Evolutionary conservation across 2,113 vertebrate species (phyloP), one percentile per base, ranked within the genome.

Genomic region (Ranitomeya imitator): DNA sequence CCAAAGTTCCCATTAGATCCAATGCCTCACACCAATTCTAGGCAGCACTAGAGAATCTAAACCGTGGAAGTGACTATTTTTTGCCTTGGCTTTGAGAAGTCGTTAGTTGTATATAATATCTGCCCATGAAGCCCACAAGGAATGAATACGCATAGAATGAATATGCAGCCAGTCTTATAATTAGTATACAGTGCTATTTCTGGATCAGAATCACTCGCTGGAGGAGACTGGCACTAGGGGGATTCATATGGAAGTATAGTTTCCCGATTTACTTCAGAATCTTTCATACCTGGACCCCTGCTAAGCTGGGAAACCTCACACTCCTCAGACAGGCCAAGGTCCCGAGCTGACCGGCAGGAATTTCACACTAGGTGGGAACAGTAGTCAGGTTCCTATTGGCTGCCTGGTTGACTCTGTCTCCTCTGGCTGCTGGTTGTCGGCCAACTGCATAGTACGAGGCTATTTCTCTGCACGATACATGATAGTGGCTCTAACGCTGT

Each of bases 361-460:
- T 83, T 67, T 83, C 81, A 83, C 81, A 83, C 61, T 69, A 83
- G 81, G 81, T 37, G 81, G 81, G 81, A 54, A 23, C 81, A 69
- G 61, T 83, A 19, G 81, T n/a, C 37, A 21, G 31, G 21, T 26
- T 69, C 81, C 61, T 16, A 83, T 83, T 83, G 81, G 81, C 37
- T 67, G 37, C 37, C 21, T 8, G 18, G 16, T 76, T 15, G 61
- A 83, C 61, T 83, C 55, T 7, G n/a, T 59, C 55, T 59, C 78
- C 55, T 37, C 59, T 59, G 80, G 31, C 80, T 83, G 19, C 81
- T 69, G 81, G 61, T 83, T 52, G 63, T 67, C 61, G 21, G 61
- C 37, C 81, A 76, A 21, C 73, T 11, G 51, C 73, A 74, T 9
- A 52, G 37, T 45, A 7, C 1, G 45, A 45, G 16, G 31, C 2